Conservation (phyloP, 2,888 invertebrate genomes). For the Troglohyphantes excavatus region DNA sequence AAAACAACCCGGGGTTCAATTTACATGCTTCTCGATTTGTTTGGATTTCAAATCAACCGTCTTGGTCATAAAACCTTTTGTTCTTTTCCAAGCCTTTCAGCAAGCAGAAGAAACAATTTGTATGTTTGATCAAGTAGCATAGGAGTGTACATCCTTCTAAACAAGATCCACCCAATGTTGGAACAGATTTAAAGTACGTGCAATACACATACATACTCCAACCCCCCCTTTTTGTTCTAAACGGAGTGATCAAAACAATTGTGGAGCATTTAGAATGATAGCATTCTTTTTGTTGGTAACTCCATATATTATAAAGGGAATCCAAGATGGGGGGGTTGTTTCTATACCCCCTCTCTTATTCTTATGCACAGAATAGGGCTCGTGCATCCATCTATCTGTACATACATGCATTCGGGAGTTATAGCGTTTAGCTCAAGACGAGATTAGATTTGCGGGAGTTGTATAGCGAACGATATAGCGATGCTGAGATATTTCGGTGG, state of each 20-base stretch:
- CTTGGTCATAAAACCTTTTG: slow-evolving; percentile 37
- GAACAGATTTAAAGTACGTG: slow-evolving; percentile 63
- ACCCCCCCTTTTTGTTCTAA: slow-evolving; percentile 22
- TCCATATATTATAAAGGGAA: slow-evolving; percentile 45
- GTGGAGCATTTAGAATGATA: slow-evolving; percentile 62
- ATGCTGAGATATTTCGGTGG: background rate
- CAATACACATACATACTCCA: slow-evolving; percentile 14
- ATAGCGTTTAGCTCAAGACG: background rate
- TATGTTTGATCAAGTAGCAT: slow-evolving; percentile 62
- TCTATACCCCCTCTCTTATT: background rate
- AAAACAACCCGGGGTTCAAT: slow-evolving; percentile 56
- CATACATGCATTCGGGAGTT: slow-evolving; percentile 23
- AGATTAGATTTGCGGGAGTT: slow-evolving; percentile 18
- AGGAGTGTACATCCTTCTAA: background rate
- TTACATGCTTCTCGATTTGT: slow-evolving; percentile 69
- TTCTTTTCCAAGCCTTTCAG: slow-evolving; percentile 17
- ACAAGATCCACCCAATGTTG: slow-evolving; percentile 53
- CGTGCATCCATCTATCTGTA: slow-evolving; percentile 24
- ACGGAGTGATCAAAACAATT: slow-evolving; percentile 63
- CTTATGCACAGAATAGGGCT: background rate
- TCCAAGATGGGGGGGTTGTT: slow-evolving; percentile 17
- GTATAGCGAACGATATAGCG: too few relatives aligned
- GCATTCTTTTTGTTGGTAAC: slow-evolving; percentile 45
- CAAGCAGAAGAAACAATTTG: slow-evolving; percentile 60
- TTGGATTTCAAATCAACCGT: slow-evolving; percentile 68